Base-by-base conservation (phyloP, 2,888 invertebrate genomes). In the Fissipunctia ypsillon region DNA sequence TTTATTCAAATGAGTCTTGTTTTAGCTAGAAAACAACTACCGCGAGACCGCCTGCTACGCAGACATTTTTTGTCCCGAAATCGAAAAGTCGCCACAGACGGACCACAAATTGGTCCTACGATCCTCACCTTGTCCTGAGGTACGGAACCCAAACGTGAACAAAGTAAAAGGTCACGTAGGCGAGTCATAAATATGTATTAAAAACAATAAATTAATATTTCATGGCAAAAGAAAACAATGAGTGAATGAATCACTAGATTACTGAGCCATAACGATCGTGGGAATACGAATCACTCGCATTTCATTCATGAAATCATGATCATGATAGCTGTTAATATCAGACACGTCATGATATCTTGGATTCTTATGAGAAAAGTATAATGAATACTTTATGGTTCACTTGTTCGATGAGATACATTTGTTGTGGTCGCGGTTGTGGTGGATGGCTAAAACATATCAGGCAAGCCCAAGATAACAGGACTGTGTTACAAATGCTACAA, bases 221-320 rank as follows among this genome's bases (percentile, higher is more conserved):
- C 14, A 45, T 25, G 45, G 35, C 16, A 48, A 77, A 77, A 83
- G 31, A 54, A 77, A 68, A 69, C 63, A 68, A 70, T 70, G 35
- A 61, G 25, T n/a, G 14, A 61, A 78, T 83, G 5, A 81, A 64
- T 76, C 25, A 45, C 7, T 19, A 48, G 35, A 45, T 43, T 45
- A 45, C 28, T 68, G 12, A 14, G 50, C 59, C 50, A 60, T 64
- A 38, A 50, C 38, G 41, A 41, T 48, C 64, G 84, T 80, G 84
- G 43, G 67, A 80, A 72, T 35, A 1, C 59, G n/a, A 65, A 60
- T 50, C 22, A 59, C 6, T 64, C 25, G 22, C 45, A 35, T 61
- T 65, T 77, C 45, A 67, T 67, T 71, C 3, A 79, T 64, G n/a
- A 59, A 52, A 52, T 45, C 35, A 45, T 66, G 31, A 66, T 79